phyloP scores from a whole-genome alignment of 2,113 vertebrate species.

The Beaufortia kweichowensis region DNA sequence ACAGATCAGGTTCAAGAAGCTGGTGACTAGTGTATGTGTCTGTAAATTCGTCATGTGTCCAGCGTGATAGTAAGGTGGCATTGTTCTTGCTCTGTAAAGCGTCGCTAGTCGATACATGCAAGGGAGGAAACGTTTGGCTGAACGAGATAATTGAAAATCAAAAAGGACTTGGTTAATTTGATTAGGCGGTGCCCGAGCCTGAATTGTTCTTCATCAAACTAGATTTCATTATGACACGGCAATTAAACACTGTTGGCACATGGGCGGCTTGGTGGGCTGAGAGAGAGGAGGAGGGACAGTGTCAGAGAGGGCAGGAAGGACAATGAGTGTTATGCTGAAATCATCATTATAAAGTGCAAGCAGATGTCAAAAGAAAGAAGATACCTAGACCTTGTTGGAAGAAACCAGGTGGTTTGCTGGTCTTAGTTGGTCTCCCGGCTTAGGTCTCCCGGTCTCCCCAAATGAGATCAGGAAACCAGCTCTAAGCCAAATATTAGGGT shows the following conservation, averaged over 20 bases:
- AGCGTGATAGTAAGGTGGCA: constrained; percentile 30
- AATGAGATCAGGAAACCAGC: no score
- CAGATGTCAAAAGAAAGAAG: constrained; percentile 34
- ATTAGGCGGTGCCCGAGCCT: constrained; percentile 82
- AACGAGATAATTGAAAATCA: constrained; percentile 91
- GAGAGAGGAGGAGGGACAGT: constrained; percentile 17
- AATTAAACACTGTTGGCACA: constrained; percentile 81
- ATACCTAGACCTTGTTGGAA: background rate
- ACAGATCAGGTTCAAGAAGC: no score
- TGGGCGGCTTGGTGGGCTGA: constrained; percentile 7
- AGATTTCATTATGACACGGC: constrained; percentile 88
- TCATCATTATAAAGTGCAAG: constrained; percentile 40
- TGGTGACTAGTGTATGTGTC: background rate
- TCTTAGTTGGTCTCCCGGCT: no score
- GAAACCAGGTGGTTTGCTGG: no score
- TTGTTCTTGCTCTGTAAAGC: constrained; percentile 38
- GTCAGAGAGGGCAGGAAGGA: constrained; percentile 48
- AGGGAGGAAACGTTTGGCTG: constrained; percentile 73
- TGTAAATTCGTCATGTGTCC: constrained; percentile 4
- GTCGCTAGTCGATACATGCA: constrained; percentile 36
- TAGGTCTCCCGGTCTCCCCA: no score
- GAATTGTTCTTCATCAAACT: constrained; percentile 88
- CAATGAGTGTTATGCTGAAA: constrained; percentile 41
- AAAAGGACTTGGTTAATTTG: constrained; percentile 93
- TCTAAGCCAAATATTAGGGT: background rate